These are phyloP conservation scores for Ariolimax columbianus DNA, from an alignment of 2,888 invertebrate species.

Conservation along the genomic window DNA sequence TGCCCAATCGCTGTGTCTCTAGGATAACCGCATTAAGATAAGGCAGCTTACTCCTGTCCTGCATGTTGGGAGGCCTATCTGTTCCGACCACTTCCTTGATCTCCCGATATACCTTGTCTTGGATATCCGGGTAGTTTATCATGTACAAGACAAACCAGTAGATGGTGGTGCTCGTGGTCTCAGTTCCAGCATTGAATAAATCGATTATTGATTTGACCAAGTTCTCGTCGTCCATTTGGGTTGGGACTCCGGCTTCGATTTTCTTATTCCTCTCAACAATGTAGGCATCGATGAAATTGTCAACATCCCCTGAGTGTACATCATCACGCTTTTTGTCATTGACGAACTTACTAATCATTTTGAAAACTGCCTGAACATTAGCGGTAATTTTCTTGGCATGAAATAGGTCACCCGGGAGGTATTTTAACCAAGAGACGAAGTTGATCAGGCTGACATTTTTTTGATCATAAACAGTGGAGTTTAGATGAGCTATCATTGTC, in stretches of 20 bases:
- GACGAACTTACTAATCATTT: not conserved
- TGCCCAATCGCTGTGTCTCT: constrained; percentile 2
- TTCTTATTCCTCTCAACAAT: not conserved
- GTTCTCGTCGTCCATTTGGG: not conserved
- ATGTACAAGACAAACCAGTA: not conserved
- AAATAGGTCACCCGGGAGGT: not conserved
- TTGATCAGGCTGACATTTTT: constrained; percentile 13
- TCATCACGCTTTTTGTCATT: not conserved
- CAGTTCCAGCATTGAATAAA: not conserved
- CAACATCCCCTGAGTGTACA: not conserved
- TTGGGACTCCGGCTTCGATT: not conserved
- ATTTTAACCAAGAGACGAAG: not conserved
- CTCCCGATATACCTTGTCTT: constrained; percentile 9
- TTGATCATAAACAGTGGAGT: not conserved
- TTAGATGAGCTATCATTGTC: not conserved
- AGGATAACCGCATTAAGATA: constrained; percentile 27
- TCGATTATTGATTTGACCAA: not conserved
- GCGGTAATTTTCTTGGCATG: not conserved
- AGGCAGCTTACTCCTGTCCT: not conserved
- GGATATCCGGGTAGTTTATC: not conserved
- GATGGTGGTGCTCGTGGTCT: not conserved
- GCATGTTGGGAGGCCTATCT: not conserved
- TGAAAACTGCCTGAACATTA: not conserved
- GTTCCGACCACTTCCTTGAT: not conserved
- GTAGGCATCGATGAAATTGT: constrained; percentile 10